These are phyloP conservation scores for Erebia aethiops DNA, from an alignment of 2,888 invertebrate species.

Conservation along the genomic window DNA sequence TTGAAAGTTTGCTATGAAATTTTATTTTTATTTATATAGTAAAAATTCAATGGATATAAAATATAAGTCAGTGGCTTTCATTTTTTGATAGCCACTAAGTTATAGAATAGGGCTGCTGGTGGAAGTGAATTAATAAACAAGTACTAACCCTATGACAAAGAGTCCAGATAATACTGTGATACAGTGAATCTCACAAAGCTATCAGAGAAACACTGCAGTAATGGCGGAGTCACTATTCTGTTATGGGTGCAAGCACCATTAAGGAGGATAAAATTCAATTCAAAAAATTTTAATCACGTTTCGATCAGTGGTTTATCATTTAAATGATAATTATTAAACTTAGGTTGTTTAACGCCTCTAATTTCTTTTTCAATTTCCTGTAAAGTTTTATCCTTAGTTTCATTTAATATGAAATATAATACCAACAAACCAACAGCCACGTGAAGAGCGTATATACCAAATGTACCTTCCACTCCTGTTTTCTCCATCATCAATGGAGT, in stretches of 20 bases:
- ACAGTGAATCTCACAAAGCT: no score
- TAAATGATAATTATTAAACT: constrained; percentile 3
- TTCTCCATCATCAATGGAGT: constrained; percentile 52
- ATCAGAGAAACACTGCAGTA: no score
- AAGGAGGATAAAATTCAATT: no score
- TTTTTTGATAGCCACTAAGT: neutral
- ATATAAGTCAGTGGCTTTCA: no score
- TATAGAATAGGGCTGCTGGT: neutral
- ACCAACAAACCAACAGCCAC: constrained; percentile 45
- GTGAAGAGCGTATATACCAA: constrained; percentile 46
- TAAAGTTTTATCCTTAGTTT: constrained; percentile 55
- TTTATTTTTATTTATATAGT: no score
- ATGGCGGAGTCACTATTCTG: no score
- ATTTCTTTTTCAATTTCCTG: constrained; percentile 54
- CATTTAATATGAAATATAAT: constrained; percentile 51
- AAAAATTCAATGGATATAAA: no score
- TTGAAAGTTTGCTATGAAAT: no score
- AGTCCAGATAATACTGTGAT: no score
- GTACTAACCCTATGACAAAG: no score
- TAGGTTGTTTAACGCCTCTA: neutral
- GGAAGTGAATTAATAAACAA: no score
- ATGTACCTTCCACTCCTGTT: constrained; percentile 49
- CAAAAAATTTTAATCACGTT: neutral
- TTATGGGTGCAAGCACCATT: no score
- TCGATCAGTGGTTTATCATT: constrained; percentile 9